Evolutionary conservation across 2,888 invertebrate genomes (phyloP).

Genomic region (Coecobrya sp.): DNA sequence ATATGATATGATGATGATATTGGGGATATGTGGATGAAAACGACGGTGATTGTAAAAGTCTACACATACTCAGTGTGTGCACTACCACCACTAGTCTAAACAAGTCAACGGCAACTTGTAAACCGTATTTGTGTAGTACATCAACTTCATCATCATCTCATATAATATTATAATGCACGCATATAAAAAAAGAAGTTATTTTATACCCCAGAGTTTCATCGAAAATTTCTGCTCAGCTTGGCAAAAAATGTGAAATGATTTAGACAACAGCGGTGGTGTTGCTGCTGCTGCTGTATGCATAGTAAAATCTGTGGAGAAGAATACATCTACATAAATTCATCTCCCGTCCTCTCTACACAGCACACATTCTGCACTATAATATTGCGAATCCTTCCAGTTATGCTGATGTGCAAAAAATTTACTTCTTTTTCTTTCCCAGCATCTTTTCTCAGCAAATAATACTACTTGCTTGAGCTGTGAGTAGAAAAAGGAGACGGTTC

Average conservation of each 20-base stretch:
- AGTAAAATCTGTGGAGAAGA: neutral
- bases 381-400: conserved; percentile 29
- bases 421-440: neutral
- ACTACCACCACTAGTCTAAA: neutral
- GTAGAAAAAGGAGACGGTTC: neutral
- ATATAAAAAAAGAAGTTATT: conserved; percentile 17
- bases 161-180: neutral
- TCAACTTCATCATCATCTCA: neutral
- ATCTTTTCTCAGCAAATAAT: neutral
- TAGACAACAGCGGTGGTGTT: conserved; percentile 30
- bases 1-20: conserved; percentile 21
- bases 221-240: conserved; percentile 59
- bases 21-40: conserved; percentile 3
- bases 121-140: conserved; percentile 15
- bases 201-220: neutral
- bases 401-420: conserved; percentile 34
- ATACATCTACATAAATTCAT: conserved; percentile 16
- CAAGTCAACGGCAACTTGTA: conserved; percentile 22
- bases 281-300: neutral
- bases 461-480: neutral
- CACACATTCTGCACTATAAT: neutral
- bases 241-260: conserved; percentile 63
- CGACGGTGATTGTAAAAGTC: conserved; percentile 10
- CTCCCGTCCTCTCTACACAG: no score
- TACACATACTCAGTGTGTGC: neutral